Base-by-base conservation (phyloP, 2,113 vertebrate genomes). In the Nyctereutes procyonoides region DNA sequence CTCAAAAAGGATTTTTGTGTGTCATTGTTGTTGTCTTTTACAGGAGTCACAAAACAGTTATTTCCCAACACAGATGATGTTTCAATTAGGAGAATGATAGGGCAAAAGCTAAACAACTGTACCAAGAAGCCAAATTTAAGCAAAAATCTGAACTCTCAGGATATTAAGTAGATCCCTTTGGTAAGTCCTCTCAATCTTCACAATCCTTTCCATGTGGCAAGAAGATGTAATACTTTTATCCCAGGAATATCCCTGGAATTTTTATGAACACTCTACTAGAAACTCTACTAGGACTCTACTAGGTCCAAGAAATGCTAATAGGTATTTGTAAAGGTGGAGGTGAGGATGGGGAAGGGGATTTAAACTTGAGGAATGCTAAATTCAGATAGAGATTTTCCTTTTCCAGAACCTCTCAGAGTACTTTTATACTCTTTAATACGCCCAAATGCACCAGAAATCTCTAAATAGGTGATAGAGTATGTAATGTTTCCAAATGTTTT, bases 21-120 rank as follows among this genome's bases (percentile, higher is more conserved):
- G 76, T 88, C 26, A 5, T 63, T 93, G 13, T 73, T 90, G 26
- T 87, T 97, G 65, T 81, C 96, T 58, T 98, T 98, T 97, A 43
- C 97, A 99, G 99, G 98, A 93, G 98, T 99, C 95, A 99, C 98
- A 24, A 99, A 99, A 65, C 98, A 99, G 90, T 97, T 99, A 90
- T 99, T 99, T 97, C 98, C 99, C 96, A 99, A 98, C 80, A 98
- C 98, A 76, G 98, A 99, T 14, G 99, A 99, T 55, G 98, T 98
- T 97, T 98, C 98, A 79, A 98, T 99, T 92, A 98, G 98, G 89
- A 98, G 98, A 97, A 99, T 99, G 99, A 99, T 99, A 98, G 99
- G 98, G 43, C 99, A 99, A 96, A 99, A 99, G 95, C 96, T 99
- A 69, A 99, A 99, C 93, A 99, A 99, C 86, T 99, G 98, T 97